These are phyloP conservation scores for Stegastes partitus DNA, from an alignment of 2,113 vertebrate genomes.

Conservation along the genomic window DNA sequence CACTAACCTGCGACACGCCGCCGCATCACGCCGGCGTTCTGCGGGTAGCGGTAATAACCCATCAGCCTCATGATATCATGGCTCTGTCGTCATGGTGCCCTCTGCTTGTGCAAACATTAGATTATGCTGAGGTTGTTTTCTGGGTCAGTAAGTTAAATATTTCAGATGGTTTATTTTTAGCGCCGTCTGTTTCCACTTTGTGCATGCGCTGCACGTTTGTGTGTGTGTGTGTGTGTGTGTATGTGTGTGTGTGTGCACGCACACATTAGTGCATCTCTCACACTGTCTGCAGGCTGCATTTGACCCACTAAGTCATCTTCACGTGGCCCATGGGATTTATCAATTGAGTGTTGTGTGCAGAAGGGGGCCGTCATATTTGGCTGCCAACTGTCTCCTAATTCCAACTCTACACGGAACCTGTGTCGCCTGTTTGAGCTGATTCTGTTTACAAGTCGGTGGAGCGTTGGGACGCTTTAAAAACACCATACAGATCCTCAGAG, in stretches of 20 bases:
- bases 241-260: slow-evolving; percentile 23
- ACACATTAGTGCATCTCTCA: slow-evolving; percentile 50
- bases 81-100: slow-evolving; percentile 48
- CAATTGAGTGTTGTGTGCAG: slow-evolving; percentile 63
- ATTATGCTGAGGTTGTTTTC: slow-evolving; percentile 82
- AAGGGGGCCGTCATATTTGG: slow-evolving; percentile 54
- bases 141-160: slow-evolving; percentile 89
- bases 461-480: neutral
- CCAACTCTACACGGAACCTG: neutral
- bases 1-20: neutral
- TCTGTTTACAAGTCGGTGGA: slow-evolving; percentile 17
- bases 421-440: slow-evolving; percentile 5
- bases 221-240: slow-evolving; percentile 25
- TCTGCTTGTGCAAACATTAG: slow-evolving; percentile 77
- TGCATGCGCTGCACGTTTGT: slow-evolving; percentile 43
- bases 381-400: slow-evolving; percentile 34
- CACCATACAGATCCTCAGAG: neutral
- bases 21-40: slow-evolving; percentile 17
- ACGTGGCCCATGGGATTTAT: slow-evolving; percentile 69
- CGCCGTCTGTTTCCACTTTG: slow-evolving; percentile 82
- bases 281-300: slow-evolving; percentile 80
- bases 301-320: slow-evolving; percentile 86
- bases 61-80: slow-evolving; percentile 81
- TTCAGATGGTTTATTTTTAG: slow-evolving; percentile 88
- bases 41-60: slow-evolving; percentile 40